Evolutionary conservation across 2,888 invertebrate species (phyloP).

Genomic region (Aspidiotus rigidus): DNA sequence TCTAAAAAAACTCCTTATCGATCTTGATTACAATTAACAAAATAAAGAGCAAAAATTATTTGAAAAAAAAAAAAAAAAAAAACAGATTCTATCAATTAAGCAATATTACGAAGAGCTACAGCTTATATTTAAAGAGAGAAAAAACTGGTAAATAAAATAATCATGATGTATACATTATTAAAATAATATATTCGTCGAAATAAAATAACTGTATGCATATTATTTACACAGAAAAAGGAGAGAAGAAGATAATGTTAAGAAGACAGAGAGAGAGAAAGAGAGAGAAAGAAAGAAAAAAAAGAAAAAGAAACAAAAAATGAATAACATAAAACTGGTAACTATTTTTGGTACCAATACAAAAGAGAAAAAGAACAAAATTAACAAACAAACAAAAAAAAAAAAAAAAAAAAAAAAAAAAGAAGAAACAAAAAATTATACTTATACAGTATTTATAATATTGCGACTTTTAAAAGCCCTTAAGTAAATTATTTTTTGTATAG

Average conservation of each 20-base stretch:
- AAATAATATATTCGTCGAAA: not conserved
- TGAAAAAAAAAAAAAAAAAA: not conserved
- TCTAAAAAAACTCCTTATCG: not conserved
- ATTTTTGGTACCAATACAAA: slow-evolving; percentile 19
- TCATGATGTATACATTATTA: not conserved
- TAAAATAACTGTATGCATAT: not conserved
- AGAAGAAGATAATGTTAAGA: not conserved
- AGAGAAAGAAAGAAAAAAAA: too few species aligned
- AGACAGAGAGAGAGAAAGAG: not conserved
- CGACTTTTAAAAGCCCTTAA: not conserved
- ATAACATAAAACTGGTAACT: slow-evolving; percentile 31
- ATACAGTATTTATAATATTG: not conserved
- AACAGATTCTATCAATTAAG: not conserved
- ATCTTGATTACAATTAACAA: not conserved
- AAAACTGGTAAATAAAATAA: not conserved
- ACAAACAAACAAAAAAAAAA: slow-evolving; percentile 11
- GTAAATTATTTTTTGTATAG: too few species aligned
- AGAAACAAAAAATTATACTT: too few species aligned
- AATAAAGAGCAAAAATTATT: not conserved
- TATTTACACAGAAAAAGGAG: not conserved
- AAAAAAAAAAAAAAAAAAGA: not conserved
- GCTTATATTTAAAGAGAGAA: too few species aligned
- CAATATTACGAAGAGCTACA: not conserved
- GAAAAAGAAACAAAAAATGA: not conserved
- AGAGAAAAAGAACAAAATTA: slow-evolving; percentile 3